Evolutionary conservation across 2,888 invertebrate species (phyloP).

Genomic region (Noctua comes): DNA sequence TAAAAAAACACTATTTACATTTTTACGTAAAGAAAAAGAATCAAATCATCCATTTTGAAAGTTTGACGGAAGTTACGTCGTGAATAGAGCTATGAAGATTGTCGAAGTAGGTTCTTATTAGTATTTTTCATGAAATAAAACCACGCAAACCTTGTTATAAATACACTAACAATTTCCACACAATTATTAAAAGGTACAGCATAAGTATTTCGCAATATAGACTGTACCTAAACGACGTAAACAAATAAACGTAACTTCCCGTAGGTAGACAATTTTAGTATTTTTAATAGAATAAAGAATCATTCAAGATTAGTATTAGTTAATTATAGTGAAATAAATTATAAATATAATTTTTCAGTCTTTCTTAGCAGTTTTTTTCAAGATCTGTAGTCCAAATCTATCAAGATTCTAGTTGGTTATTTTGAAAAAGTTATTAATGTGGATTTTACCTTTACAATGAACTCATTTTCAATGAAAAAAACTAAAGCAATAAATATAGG

Average conservation of each 20-base stretch:
- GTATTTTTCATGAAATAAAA: neutral
- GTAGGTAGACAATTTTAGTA: neutral
- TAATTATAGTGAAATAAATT: neutral
- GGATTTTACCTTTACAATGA: neutral
- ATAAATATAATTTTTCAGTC: neutral
- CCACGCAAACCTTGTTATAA: neutral
- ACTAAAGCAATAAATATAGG: fast-evolving
- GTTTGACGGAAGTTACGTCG: constrained; percentile 42
- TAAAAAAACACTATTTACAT: constrained; percentile 57
- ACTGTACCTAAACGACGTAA: neutral
- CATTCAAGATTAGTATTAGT: neutral
- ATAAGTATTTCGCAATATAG: neutral
- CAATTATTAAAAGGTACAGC: neutral
- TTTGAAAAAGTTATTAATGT: neutral
- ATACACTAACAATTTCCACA: neutral
- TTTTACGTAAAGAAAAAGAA: constrained; percentile 43
- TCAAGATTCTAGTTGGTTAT: neutral
- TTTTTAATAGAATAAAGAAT: neutral
- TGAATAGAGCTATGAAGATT: neutral
- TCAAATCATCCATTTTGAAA: constrained; percentile 56
- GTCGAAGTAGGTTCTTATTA: constrained; percentile 6
- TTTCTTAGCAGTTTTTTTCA: neutral
- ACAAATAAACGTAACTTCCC: constrained; percentile 8
- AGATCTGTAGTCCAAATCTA: neutral
- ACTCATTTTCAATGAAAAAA: neutral